phyloP scores from a whole-genome alignment of 2,888 invertebrate genomes.

The Xestia sexstrigata region DNA sequence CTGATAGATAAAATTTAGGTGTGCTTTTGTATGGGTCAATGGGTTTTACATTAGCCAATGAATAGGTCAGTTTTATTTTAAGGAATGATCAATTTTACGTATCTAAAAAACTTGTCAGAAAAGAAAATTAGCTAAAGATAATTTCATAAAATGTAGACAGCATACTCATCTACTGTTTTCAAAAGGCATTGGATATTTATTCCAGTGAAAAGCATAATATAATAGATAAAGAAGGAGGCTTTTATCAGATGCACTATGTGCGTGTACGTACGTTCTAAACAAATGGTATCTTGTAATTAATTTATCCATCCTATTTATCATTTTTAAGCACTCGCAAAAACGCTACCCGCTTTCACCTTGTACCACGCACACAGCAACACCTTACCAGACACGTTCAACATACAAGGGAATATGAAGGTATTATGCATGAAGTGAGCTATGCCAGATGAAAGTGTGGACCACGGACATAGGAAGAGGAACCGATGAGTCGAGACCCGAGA shows the following conservation, averaged over 20 bases:
- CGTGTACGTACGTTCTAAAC: no score
- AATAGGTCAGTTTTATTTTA: background rate
- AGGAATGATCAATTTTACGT: background rate
- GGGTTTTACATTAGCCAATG: background rate
- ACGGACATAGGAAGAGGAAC: slow-evolving; percentile 59
- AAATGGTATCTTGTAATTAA: background rate
- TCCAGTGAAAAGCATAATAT: background rate
- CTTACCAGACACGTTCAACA: slow-evolving; percentile 18
- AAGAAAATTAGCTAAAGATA: background rate
- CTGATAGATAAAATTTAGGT: background rate
- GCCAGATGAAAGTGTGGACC: slow-evolving; percentile 69
- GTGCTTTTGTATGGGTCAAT: background rate
- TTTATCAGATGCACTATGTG: background rate
- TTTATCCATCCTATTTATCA: background rate
- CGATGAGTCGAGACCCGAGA: slow-evolving; percentile 52
- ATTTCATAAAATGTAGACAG: background rate
- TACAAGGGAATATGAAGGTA: slow-evolving; percentile 61
- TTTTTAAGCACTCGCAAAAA: background rate
- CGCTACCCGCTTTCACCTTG: slow-evolving; percentile 21
- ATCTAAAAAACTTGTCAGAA: background rate
- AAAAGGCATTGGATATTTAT: background rate
- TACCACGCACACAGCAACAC: background rate
- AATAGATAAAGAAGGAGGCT: background rate
- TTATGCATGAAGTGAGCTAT: slow-evolving; percentile 37
- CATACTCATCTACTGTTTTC: background rate